These are phyloP conservation scores for Petrocephalus schoutedeni DNA, from an alignment of 2,797 vertebrate species.

Conservation along the genomic window DNA sequence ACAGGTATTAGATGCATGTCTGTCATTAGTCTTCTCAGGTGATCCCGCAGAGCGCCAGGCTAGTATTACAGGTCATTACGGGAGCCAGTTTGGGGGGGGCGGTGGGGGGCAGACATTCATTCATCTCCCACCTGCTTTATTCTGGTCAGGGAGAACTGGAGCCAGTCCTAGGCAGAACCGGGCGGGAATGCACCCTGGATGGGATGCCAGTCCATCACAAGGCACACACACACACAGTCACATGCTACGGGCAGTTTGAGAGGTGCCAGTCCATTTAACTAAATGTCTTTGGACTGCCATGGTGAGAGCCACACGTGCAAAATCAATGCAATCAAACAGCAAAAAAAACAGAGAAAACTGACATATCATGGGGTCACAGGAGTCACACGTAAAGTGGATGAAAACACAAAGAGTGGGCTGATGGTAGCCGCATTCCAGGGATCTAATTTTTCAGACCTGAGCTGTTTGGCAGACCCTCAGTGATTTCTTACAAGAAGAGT, in stretches of 20 bases:
- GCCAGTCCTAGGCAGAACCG: background rate
- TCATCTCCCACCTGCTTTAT: background rate
- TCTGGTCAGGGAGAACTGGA: background rate
- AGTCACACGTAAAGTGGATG: background rate
- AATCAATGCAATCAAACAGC: background rate
- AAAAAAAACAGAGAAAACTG: background rate
- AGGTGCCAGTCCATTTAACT: background rate
- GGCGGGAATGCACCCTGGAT: background rate
- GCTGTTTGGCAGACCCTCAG: background rate
- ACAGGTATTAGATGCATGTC: background rate
- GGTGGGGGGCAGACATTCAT: background rate
- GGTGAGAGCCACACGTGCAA: background rate
- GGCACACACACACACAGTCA: background rate
- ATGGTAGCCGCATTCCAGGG: background rate
- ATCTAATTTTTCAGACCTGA: background rate
- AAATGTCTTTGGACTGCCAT: background rate
- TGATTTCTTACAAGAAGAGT: background rate
- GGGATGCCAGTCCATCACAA: background rate
- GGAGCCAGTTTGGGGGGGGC: background rate
- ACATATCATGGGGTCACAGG: background rate
- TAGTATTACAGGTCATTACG: background rate
- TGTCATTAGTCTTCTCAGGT: background rate
- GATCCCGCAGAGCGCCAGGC: background rate
- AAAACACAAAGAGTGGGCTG: background rate
- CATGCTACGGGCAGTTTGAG: background rate